Evolutionary conservation across 92 coral and sea anemone genomes (phyloP), one percentile per base, ranked within the genome.

Genomic region (Nematostella vectensis): DNA sequence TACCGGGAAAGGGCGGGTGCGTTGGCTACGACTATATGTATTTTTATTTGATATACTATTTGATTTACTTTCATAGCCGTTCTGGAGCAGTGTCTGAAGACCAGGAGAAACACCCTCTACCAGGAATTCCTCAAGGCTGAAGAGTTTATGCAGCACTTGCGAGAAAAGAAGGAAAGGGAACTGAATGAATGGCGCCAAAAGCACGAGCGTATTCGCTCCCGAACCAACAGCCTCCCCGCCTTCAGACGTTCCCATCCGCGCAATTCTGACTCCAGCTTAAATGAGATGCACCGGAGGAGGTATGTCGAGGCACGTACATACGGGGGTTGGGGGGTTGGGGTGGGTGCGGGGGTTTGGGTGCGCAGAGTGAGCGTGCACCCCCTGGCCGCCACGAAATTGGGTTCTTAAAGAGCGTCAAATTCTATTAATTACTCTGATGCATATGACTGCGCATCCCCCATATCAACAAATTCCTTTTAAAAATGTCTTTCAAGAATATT

Each of bases 71-170:
- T 54, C 50, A 17, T 45, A 83, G 93, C 54, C 43, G 36, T 56
- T 29, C 70, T 60, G 54, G 65, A 59, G 19, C 54, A 66, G 37
- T 77, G 74, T 36, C 57, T 77, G 27, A 42, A 67, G 50, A 80
- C 57, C 1, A 59, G 85, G 31, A 68, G 94, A 11, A 50, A 48
- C 19, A 63, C 71, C 1, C 73, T 83, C 6, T 85, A 78, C 25
- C 52, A 48, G n/a, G 77, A 74, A 20, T 71, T 83, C n/a, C 54
- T 71, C 3, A 72, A 88, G 1, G 89, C 94, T 9, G 91, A 81
- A 26, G 57, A 40, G 38, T 82, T 87, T 43, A 50, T 91, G 30
- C 72, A 61, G 13, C 81, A 75, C 61, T 72, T 86, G 43, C 70
- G 71, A 18, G 62, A 69, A 24, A 91, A 70, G 65, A 86, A 68